Percentiles rank a stretch among this genome's conserved stretches.
Evolutionary conservation across 2,113 vertebrate species (phyloP).

Genomic region (Clarias gariepinus): DNA sequence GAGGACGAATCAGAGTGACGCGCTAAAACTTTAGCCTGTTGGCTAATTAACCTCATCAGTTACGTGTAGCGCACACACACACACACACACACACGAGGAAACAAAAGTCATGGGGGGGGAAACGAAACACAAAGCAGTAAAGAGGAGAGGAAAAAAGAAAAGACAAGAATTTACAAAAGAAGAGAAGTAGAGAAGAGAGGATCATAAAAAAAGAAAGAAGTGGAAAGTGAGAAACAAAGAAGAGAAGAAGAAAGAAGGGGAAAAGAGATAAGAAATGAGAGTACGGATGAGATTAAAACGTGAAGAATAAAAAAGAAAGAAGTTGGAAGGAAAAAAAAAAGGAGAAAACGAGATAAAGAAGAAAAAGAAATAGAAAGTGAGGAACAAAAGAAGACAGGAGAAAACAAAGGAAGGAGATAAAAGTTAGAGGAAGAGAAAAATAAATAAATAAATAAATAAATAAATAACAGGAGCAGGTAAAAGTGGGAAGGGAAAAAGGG

Average conservation of each 20-base stretch:
- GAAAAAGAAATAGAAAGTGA: background rate
- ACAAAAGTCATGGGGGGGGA: too few species aligned
- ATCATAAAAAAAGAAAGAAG: too few species aligned
- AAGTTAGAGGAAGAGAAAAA: background rate
- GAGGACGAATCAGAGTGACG: background rate
- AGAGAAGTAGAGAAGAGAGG: too few species aligned
- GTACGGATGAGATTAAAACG: background rate
- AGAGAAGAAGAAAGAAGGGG: background rate
- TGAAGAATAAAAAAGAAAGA: too few species aligned
- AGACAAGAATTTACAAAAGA: background rate
- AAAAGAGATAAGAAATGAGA: background rate
- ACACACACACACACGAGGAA: background rate
- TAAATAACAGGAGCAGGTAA: too few species aligned
- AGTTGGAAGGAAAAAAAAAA: background rate
- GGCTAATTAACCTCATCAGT: conserved; percentile 9
- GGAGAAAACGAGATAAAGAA: background rate
- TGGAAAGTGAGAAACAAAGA: too few species aligned
- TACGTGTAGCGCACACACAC: background rate
- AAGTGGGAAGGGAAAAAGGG: background rate
- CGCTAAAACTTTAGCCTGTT: background rate
- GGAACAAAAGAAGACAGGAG: background rate
- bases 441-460: too few species aligned
- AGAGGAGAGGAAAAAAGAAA: background rate
- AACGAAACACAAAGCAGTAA: too few species aligned
- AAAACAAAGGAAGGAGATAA: background rate